Conservation (phyloP, 2,797 vertebrate species). For the Hybognathus amarus region DNA sequence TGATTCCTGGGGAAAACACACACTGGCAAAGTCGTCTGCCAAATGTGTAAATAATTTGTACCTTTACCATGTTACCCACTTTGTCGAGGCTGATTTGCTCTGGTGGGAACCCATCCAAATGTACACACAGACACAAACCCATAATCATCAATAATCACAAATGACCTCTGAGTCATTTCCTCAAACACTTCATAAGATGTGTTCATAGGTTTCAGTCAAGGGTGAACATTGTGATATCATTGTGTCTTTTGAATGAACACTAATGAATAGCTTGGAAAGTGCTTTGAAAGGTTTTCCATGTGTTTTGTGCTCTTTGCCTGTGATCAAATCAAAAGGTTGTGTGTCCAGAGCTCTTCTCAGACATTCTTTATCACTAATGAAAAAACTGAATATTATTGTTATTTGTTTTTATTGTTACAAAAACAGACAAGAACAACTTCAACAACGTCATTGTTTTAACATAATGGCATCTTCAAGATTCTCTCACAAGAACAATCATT, state of each 20-base stretch:
- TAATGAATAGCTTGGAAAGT: conserved; percentile 8
- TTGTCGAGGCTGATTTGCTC: background rate
- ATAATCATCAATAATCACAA: conserved; percentile 13
- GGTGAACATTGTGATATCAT: conserved; percentile 13
- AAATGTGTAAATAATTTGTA: conserved; percentile 22
- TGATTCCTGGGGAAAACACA: conserved; percentile 1
- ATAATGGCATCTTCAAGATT: background rate
- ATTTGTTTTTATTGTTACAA: too few relatives aligned
- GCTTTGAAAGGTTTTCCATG: conserved; percentile 13
- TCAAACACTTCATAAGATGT: conserved; percentile 21
- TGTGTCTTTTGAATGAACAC: background rate
- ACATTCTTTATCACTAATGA: background rate
- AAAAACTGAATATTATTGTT: background rate
- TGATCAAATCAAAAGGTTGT: background rate
- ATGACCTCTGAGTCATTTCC: conserved; percentile 26
- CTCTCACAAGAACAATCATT: background rate
- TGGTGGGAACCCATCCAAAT: background rate
- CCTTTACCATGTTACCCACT: background rate
- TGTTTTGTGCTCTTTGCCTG: conserved; percentile 8
- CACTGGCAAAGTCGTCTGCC: background rate
- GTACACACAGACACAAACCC: background rate
- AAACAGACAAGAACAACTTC: background rate
- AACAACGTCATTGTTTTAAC: background rate
- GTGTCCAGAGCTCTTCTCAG: conserved; percentile 3
- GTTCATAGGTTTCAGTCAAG: conserved; percentile 1